A percentile compares a stretch with the other conserved stretches of the same genome.
These are phyloP conservation scores for Bombus sylvicola DNA, from an alignment of 1,140 invertebrate genomes.

Conservation along the genomic window DNA sequence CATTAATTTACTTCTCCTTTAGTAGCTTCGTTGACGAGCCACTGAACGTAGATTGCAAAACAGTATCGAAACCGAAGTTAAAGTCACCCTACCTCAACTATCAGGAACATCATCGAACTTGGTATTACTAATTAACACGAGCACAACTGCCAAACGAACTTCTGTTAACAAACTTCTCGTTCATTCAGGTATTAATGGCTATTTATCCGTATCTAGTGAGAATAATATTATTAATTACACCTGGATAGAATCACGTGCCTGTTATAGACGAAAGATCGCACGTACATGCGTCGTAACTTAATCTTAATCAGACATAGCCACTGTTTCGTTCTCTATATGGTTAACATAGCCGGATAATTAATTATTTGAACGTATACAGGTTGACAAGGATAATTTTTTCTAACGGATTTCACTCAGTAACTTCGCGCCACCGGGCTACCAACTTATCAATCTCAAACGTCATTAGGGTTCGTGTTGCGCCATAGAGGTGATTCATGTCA, in stretches of 20 bases:
- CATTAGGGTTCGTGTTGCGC: not conserved
- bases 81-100: not conserved
- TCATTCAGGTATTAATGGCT: not conserved
- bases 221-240: slow-evolving; percentile 33
- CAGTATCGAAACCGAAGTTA: not conserved
- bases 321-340: not conserved
- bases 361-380: not conserved
- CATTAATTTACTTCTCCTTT: not conserved
- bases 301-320: not conserved
- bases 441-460: slow-evolving; percentile 9
- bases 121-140: slow-evolving; percentile 29
- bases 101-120: slow-evolving; percentile 15
- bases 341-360: slow-evolving; percentile 15
- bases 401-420: not conserved
- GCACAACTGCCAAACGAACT: not conserved
- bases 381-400: slow-evolving; percentile 4
- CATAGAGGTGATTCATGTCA: not conserved
- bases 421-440: not conserved
- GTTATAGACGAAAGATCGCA: not conserved
- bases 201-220: not conserved
- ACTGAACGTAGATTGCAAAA: slow-evolving; percentile 18
- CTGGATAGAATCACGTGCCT: no score
- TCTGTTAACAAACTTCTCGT: slow-evolving; percentile 29
- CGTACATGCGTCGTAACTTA: not conserved
- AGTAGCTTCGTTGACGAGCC: not conserved